Base-by-base conservation (phyloP, 37 sponge, comb jelly and placozoan genomes). In the Mnemiopsis leidyi region DNA sequence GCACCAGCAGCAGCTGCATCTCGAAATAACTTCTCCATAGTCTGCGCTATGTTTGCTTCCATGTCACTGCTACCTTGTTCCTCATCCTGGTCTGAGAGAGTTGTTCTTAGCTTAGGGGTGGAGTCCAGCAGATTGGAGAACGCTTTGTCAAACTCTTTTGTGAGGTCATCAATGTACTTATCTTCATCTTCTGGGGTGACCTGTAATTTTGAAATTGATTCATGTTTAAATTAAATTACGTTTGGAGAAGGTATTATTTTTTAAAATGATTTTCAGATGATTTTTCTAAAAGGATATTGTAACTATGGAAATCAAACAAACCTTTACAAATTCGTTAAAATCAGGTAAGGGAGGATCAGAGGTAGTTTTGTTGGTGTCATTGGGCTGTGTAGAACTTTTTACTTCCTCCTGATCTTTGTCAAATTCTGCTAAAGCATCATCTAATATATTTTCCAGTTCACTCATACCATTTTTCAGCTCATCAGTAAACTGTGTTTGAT, bases 401-500 rank as follows among this genome's bases (percentile, higher is more conserved):
- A 30, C 2, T 3, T 71, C 73, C n/a, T n/a, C n/a, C n/a, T n/a
- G n/a, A 71, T 71, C 73, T 23, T 7, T 71, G 7, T 71, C 73
- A 71, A 71, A 71, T 29, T 71, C 73, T 71, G 73, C 73, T 71
- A 71, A 71, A 29, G 73, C 73, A 71, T 71, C 73, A 71, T 71
- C 73, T 71, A 71, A 18, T 25, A 71, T 25, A 71, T 25, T 29
- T 25, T 71, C 73, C 73, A 71, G 26, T 71, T 71, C 73, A 71
- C 73, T 71, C 73, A 71, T 71, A 25, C 23, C 73, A 71, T 71
- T 21, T 25, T 30, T 71, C 26, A 29, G 23, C 23, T 5, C 2
- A 29, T 71, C 3, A 71, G 20, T 13, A 67, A 20, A 21, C 20
- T 20, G 20, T 21, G 20, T 20, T 21, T 67, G 20, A 20, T 67